These are phyloP conservation scores for Poecilia latipinna DNA, from an alignment of 2,113 vertebrate genomes.

Conservation along the genomic window DNA sequence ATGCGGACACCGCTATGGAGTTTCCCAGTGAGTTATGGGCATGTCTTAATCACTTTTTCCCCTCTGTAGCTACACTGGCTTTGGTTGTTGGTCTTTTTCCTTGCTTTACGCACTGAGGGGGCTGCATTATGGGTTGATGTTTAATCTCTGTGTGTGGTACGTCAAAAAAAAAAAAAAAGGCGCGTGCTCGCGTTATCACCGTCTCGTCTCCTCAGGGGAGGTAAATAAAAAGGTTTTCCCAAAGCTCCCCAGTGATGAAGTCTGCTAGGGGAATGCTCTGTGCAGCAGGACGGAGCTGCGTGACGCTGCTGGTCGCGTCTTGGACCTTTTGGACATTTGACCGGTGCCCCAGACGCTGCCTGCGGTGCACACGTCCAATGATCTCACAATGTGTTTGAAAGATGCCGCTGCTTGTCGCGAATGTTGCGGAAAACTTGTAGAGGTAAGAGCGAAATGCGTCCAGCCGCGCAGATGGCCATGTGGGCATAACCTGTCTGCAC, in stretches of 20 bases:
- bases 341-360: slow-evolving; percentile 20
- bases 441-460: slow-evolving; percentile 69
- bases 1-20: slow-evolving; percentile 79
- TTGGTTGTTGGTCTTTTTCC: slow-evolving; percentile 49
- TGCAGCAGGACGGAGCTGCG: slow-evolving; percentile 21
- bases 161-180: slow-evolving; percentile 40
- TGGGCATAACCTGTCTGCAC: neutral
- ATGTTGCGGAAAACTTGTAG: slow-evolving; percentile 79
- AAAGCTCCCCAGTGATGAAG: slow-evolving; percentile 68
- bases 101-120: slow-evolving; percentile 48
- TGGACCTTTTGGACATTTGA: slow-evolving; percentile 28
- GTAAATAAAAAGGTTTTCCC: slow-evolving; percentile 71
- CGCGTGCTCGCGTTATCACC: slow-evolving; percentile 64
- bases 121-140: slow-evolving; percentile 48
- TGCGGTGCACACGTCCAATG: slow-evolving; percentile 14
- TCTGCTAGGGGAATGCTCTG: slow-evolving; percentile 27
- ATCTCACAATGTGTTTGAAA: slow-evolving; percentile 72
- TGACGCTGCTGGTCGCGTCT: slow-evolving; percentile 9
- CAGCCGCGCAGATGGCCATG: neutral
- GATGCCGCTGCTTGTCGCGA: slow-evolving; percentile 75
- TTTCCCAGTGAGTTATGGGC: slow-evolving; percentile 80
- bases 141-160: slow-evolving; percentile 52
- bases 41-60: slow-evolving; percentile 49
- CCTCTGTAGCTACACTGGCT: slow-evolving; percentile 31
- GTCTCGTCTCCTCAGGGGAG: slow-evolving; percentile 55